phyloP scores from a whole-genome alignment of 1,140 invertebrate species.

The Halictus rubicundus region DNA sequence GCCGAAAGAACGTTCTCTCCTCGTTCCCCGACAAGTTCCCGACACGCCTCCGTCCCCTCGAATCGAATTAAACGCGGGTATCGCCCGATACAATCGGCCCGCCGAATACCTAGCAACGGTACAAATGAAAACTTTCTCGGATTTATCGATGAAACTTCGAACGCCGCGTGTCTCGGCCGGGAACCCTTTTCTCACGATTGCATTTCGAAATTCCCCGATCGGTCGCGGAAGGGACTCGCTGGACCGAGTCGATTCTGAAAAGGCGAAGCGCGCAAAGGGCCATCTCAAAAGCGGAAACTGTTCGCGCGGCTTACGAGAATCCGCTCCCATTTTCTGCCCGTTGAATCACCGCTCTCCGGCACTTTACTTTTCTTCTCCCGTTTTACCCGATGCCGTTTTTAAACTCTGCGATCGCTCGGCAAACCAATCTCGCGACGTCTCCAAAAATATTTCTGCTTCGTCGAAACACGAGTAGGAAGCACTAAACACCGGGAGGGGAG shows the following conservation, averaged over 20 bases:
- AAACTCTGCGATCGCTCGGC: constrained; percentile 10
- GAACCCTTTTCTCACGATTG: neutral
- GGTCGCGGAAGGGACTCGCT: neutral
- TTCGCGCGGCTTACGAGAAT: too few relatives aligned
- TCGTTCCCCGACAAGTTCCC: too few relatives aligned
- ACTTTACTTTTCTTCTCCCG: too few relatives aligned
- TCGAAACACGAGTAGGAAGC: neutral
- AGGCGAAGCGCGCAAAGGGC: too few relatives aligned
- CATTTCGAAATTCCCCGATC: neutral
- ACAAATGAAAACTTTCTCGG: neutral
- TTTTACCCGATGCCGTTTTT: neutral
- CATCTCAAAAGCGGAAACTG: too few relatives aligned
- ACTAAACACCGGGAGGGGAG: neutral
- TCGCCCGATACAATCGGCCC: neutral
- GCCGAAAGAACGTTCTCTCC: neutral
- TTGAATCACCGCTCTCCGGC: too few relatives aligned
- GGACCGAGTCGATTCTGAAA: neutral
- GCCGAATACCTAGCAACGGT: neutral
- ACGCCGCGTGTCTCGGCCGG: neutral
- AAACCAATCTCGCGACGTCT: constrained; percentile 26
- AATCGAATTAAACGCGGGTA: constrained; percentile 28
- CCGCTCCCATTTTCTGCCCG: neutral
- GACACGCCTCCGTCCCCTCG: too few relatives aligned
- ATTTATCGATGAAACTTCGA: constrained; percentile 19
- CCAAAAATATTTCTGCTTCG: neutral